Percentiles rank a stretch among this genome's conserved stretches.
Evolutionary conservation across 1,140 invertebrate genomes (phyloP).

Genomic region (Sycobia sp.): DNA sequence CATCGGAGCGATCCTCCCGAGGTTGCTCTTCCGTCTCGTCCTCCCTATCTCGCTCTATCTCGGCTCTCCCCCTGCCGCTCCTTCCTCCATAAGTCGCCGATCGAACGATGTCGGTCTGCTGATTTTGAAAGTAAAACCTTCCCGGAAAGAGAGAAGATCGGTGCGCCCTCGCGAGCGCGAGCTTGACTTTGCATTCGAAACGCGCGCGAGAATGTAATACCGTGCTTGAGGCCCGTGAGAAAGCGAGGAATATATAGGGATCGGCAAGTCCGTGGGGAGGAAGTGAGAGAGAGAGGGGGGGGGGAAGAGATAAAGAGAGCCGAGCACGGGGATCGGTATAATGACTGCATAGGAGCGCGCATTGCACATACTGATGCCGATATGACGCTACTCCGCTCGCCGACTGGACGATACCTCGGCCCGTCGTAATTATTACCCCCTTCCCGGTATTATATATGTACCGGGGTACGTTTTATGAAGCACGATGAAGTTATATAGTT

Average conservation of each 20-base stretch:
- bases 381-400: too few relatives aligned
- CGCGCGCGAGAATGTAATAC: background rate
- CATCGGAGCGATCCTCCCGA: too few relatives aligned
- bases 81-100: too few relatives aligned
- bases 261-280: background rate
- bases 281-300: background rate
- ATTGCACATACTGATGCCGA: too few relatives aligned
- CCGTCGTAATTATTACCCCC: background rate
- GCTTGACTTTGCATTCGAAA: background rate
- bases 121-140: background rate
- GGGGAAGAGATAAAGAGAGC: slow-evolving; percentile 1
- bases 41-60: too few relatives aligned
- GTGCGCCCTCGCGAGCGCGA: background rate
- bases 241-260: slow-evolving; percentile 21
- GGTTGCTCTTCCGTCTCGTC: too few relatives aligned
- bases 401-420: background rate
- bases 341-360: background rate
- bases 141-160: too few relatives aligned
- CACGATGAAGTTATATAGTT: too few relatives aligned
- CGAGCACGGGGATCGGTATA: background rate
- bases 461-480: too few relatives aligned
- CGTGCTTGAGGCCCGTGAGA: background rate
- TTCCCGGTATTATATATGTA: too few relatives aligned
- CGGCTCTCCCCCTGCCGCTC: too few relatives aligned
- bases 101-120: background rate